Percentiles rank a stretch among this genome's conserved stretches.
Evolutionary conservation across 2,888 invertebrate genomes (phyloP).

Genomic region (Abscondita cerata): DNA sequence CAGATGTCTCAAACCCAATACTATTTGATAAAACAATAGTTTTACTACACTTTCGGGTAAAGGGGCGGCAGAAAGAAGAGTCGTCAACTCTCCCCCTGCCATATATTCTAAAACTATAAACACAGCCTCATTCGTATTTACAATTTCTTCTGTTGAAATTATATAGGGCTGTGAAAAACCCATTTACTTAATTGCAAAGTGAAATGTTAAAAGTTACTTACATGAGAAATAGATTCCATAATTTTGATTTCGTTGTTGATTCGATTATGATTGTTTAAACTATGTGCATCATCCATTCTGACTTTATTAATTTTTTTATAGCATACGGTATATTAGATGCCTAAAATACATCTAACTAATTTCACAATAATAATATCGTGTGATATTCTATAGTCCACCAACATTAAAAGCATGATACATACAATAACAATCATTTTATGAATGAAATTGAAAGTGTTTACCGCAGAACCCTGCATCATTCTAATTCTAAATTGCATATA

Average conservation of each 20-base stretch:
- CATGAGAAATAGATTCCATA: slow-evolving; percentile 78
- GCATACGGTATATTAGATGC: no score
- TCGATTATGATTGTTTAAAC: slow-evolving; percentile 65
- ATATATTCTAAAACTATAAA: slow-evolving; percentile 88
- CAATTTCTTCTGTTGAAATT: slow-evolving; percentile 80
- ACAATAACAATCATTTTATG: no score
- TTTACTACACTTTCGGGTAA: slow-evolving; percentile 75
- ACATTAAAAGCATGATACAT: no score
- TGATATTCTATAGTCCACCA: no score
- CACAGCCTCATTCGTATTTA: slow-evolving; percentile 75
- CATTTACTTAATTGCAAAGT: no score
- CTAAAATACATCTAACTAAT: no score
- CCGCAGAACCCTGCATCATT: no score
- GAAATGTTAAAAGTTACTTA: slow-evolving; percentile 62
- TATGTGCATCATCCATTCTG: slow-evolving; percentile 79
- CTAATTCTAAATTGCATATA: no score
- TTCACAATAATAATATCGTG: no score
- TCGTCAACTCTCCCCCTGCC: slow-evolving; percentile 88
- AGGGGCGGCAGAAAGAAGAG: slow-evolving; percentile 69
- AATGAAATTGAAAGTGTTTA: no score
- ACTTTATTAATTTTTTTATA: no score
- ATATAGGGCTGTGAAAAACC: slow-evolving; percentile 75
- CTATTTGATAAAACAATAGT: slow-evolving; percentile 85
- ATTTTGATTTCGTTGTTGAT: slow-evolving; percentile 83
- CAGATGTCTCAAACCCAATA: slow-evolving; percentile 82